phyloP scores from a whole-genome alignment of 37 sponge, comb jelly and placozoan genomes.

The Agelas oroides region DNA sequence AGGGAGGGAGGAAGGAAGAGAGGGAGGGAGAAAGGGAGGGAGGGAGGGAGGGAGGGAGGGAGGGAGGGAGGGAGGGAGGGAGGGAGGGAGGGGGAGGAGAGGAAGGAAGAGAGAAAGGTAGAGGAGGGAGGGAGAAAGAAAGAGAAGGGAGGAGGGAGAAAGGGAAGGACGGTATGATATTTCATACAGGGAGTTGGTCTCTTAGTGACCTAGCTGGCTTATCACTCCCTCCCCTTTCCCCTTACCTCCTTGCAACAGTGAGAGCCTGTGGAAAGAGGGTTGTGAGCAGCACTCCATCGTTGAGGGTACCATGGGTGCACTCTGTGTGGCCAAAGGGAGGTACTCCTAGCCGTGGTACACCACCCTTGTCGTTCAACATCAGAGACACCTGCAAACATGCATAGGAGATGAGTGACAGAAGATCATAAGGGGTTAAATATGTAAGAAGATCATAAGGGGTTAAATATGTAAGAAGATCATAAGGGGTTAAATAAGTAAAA shows the following conservation, averaged over 20 bases:
- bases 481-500: no score
- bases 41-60: not conserved
- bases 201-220: no score
- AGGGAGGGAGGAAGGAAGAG: not conserved
- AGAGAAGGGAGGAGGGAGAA: not conserved
- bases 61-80: no score
- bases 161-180: no score
- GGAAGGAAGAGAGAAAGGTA: no score
- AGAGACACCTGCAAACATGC: not conserved
- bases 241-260: slow-evolving; percentile 13
- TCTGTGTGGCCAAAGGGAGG: slow-evolving; percentile 32
- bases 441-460: not conserved
- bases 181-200: no score
- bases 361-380: slow-evolving; percentile 6
- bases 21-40: not conserved
- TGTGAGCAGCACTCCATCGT: slow-evolving; percentile 18
- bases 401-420: no score
- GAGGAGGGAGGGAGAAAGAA: no score
- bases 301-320: slow-evolving; percentile 32
- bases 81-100: no score
- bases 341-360: slow-evolving; percentile 1
- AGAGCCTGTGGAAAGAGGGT: slow-evolving; percentile 34
- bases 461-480: not conserved
- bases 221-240: no score
- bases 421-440: no score